phyloP scores from a whole-genome alignment of 2,113 vertebrate genomes.

The Stomatorhinus ivindoensis region DNA sequence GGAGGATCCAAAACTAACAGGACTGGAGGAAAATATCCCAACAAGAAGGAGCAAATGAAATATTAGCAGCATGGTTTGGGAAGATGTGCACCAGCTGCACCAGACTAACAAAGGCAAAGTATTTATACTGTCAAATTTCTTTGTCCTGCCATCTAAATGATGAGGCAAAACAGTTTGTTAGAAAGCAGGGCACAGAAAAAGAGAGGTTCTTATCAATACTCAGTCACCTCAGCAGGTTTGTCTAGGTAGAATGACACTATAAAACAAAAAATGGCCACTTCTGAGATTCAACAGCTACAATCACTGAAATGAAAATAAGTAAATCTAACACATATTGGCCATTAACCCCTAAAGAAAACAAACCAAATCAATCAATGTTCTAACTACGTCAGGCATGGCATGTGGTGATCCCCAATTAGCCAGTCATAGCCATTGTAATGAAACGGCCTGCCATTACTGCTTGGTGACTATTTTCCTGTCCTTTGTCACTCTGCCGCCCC shows the following conservation, averaged over 20 bases:
- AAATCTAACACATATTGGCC: background rate
- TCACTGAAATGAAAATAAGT: background rate
- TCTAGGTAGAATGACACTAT: background rate
- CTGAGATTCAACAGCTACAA: background rate
- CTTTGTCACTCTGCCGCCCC: background rate
- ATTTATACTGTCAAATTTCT: background rate
- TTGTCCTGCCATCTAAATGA: slow-evolving; percentile 9
- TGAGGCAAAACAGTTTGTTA: background rate
- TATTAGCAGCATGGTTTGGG: background rate
- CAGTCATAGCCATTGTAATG: background rate
- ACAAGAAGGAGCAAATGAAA: background rate
- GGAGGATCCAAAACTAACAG: background rate
- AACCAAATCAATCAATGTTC: background rate
- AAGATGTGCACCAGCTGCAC: background rate
- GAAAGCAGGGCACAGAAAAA: background rate
- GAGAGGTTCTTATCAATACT: background rate
- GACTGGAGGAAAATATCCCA: background rate
- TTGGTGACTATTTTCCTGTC: background rate
- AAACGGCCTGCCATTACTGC: background rate
- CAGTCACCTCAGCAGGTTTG: background rate
- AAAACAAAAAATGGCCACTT: background rate
- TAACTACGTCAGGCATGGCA: background rate
- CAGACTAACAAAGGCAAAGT: slow-evolving; percentile 1
- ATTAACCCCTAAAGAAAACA: background rate
- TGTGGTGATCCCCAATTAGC: background rate